phyloP scores from a whole-genome alignment of 1,140 invertebrate genomes.

The Cydia splendana region DNA sequence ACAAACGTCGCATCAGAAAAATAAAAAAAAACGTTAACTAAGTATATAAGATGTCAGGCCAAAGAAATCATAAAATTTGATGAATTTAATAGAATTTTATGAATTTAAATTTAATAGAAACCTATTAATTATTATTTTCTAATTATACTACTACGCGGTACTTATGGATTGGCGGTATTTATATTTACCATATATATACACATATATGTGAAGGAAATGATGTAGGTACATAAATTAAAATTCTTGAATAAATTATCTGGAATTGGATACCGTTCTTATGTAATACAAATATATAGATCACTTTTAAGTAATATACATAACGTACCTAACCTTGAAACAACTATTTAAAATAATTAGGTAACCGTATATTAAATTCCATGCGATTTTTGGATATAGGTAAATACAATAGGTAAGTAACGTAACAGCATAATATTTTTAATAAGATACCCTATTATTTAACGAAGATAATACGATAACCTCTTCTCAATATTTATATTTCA shows the following conservation, averaged over 20 bases:
- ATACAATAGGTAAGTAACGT: neutral
- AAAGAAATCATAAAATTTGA: too few species aligned
- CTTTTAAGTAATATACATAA: neutral
- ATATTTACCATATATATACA: neutral
- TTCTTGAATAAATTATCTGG: slow-evolving; percentile 1
- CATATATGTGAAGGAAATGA: neutral
- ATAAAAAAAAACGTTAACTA: neutral
- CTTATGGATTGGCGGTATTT: neutral
- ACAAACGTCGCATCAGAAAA: neutral
- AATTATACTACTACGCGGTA: neutral
- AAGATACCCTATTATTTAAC: slow-evolving; percentile 21
- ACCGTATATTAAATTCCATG: neutral
- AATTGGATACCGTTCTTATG: neutral
- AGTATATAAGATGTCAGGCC: too few species aligned
- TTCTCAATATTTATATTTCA: slow-evolving; percentile 10
- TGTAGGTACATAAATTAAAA: slow-evolving; percentile 8
- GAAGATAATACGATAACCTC: slow-evolving; percentile 17
- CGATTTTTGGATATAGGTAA: neutral
- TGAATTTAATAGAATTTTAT: neutral
- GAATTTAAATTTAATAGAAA: neutral
- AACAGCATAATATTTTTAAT: neutral
- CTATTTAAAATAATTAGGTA: neutral
- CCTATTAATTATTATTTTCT: neutral
- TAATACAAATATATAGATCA: slow-evolving; percentile 1
- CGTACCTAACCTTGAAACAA: neutral